Base-by-base conservation (phyloP, 2,113 vertebrate species). In the Helogale parvula region DNA sequence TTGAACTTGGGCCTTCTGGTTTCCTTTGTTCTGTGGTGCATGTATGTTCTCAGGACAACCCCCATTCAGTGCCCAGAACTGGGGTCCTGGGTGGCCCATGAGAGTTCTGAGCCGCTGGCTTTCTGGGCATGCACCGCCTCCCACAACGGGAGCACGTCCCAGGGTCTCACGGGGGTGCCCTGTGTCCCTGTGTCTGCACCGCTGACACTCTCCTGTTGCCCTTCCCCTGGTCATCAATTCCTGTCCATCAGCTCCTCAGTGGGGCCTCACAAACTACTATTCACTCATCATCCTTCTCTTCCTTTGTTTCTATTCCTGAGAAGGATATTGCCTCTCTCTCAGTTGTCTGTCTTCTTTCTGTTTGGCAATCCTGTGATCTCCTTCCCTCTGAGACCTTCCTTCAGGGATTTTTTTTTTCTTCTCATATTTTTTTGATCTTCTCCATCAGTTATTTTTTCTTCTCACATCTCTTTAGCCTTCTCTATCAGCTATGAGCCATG, bases 11-110 rank as follows among this genome's bases (percentile, higher is more conserved):
- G 15, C 35, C 2, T 19, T 81, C 29, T 45, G 41, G 25, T 74
- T 83, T 11, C 0, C 7, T 27, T 71, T 65, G 10, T 29, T 35
- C 11, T 84, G 29, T 29, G 11, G 15, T 12, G 57, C 19, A 17
- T 12, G 0, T 14, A 0, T 27, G 33, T 19, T 5, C 27, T 87
- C n/a, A 21, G 5, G n/a, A 50, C 15, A 14, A 0, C 47, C 17
- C 17, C 7, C 3, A 15, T 19, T 35, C 1, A 11, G 72, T 45
- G 41, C 14, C 13, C 3, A 29, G 60, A n/a, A 7, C n/a, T 17
- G 2, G 33, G 33, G 10, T 52, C 19, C 87, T 45, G 50, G 57
- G 71, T 2, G 3, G 17, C 14, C 66, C 0, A 0, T 35, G 14
- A 57, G 47, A 72, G 45, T 93, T 19, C 14, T 3, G 17, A 38